phyloP scores from a whole-genome alignment of 2,797 vertebrate genomes.

The Coregonus ussuriensis region DNA sequence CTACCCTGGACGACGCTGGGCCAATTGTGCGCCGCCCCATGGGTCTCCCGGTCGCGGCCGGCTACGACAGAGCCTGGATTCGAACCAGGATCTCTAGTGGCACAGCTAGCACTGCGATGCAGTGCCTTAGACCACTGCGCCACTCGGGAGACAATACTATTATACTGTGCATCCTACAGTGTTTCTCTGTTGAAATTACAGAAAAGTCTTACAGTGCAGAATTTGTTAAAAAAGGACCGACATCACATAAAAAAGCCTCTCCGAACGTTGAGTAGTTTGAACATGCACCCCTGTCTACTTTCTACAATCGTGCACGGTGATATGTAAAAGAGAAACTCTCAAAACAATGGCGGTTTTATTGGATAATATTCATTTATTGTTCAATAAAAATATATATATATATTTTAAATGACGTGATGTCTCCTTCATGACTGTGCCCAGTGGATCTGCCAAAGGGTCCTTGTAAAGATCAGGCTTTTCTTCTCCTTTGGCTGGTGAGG shows the following conservation, averaged over 20 bases:
- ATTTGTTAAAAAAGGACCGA: constrained; percentile 33
- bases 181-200: too few relatives aligned
- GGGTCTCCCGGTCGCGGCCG: too few relatives aligned
- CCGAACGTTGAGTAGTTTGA: constrained; percentile 34
- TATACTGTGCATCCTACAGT: too few relatives aligned
- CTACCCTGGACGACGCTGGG: too few relatives aligned
- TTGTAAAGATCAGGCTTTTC: constrained; percentile 66
- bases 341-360: constrained; percentile 64
- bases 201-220: constrained; percentile 1
- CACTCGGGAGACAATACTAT: too few relatives aligned
- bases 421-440: constrained; percentile 66
- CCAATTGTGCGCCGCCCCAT: too few relatives aligned
- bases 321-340: constrained; percentile 45
- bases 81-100: too few relatives aligned
- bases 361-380: constrained; percentile 81
- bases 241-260: constrained; percentile 36
- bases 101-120: too few relatives aligned
- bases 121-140: too few relatives aligned
- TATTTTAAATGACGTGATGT: constrained; percentile 65
- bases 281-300: constrained; percentile 15
- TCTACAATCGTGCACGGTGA: constrained; percentile 1
- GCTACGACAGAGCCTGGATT: too few relatives aligned
- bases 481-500: constrained; percentile 46
- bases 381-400: constrained; percentile 79
- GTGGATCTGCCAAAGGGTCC: constrained; percentile 66